phyloP scores from a whole-genome alignment of 2,113 vertebrate species.

The Lagopus leucura region DNA sequence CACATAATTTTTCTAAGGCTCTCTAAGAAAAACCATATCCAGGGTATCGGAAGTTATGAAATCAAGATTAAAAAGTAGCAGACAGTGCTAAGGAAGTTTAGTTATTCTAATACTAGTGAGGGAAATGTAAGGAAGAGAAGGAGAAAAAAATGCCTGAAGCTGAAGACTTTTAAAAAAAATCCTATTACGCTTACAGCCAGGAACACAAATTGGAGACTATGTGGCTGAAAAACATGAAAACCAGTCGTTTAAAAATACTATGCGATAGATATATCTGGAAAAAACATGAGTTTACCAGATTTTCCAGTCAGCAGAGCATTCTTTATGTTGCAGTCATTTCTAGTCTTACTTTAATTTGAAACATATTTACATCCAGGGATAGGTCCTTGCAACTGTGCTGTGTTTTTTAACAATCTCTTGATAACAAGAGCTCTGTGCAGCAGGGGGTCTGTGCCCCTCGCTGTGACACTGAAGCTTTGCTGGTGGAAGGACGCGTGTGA shows the following conservation, averaged over 20 bases:
- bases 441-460: not conserved
- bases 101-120: not conserved
- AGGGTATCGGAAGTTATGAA: not conserved
- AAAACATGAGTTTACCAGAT: slow-evolving; percentile 28
- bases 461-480: not conserved
- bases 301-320: not conserved
- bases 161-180: not conserved
- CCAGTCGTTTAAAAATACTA: not conserved
- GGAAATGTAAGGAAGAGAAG: not conserved
- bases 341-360: slow-evolving; percentile 37
- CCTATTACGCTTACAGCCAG: not conserved
- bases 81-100: not conserved
- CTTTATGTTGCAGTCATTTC: not conserved
- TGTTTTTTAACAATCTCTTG: not conserved
- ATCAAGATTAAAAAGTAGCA: not conserved
- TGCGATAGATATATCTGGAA: not conserved
- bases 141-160: not conserved
- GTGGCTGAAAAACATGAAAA: slow-evolving; percentile 14
- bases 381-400: not conserved
- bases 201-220: not conserved
- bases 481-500: not conserved
- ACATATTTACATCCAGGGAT: not conserved
- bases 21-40: not conserved
- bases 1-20: not conserved
- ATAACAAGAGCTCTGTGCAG: not conserved